Evolutionary conservation across 2,888 invertebrate species (phyloP), one percentile per base, ranked within the genome.

Genomic region (Bombylius major): DNA sequence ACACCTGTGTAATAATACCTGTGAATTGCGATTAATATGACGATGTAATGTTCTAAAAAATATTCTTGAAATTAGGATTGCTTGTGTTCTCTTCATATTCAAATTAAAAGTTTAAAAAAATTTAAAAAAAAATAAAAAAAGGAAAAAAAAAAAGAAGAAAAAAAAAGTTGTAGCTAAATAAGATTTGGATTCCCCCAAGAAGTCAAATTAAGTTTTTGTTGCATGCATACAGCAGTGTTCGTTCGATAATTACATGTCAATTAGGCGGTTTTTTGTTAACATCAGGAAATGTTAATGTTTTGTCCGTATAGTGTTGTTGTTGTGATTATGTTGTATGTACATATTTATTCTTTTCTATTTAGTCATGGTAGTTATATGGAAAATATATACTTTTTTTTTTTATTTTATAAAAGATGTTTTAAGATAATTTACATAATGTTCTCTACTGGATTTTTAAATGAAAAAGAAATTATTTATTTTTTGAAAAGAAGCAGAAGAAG

Each of bases 211-310:
- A 56, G 59, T 59, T 59, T 59, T 59, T 59, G 59, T 56, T 42
- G 39, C 39, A 42, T 42, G 39, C 39, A 42, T 42, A 11, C 46
- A 48, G 55, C 46, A 48, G 55, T 45, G 49, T 55, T 55, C 48
- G 49, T 47, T 50, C 55, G 59, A 59, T 59, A 59, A 59, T 59
- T 59, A 59, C 59, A 59, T 59, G 59, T 59, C 59, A 59, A 59
- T 57, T 59, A 59, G 56, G 59, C 51, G 51, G 54, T 42, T 42
- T 42, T 42, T 42, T 42, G 11, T 42, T 42, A 42, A 42, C 39
- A 42, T 42, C 39, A 50, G 51, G 46, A 50, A 50, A 50, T 50
- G 47, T 31, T 46, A 36, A 14, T 45, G 50, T 47, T 36, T 23
- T n/a, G 5, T 11, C 8, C 5, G 39, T 42, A 39, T 39, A 42